These are phyloP conservation scores for Ginglymostoma cirratum DNA, from an alignment of 2,113 vertebrate species.

Conservation along the genomic window DNA sequence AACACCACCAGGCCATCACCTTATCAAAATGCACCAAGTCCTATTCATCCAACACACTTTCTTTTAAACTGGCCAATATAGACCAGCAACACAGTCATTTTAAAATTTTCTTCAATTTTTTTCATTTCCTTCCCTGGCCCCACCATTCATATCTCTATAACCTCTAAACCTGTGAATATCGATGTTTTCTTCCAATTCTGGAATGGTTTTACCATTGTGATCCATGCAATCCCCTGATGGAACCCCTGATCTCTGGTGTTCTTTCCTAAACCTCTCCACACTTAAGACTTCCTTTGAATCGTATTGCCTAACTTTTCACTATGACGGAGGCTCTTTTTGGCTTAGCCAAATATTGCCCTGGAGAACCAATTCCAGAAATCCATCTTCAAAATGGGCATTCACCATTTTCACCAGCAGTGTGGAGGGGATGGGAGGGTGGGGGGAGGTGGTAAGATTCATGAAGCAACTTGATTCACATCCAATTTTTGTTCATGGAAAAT, in stretches of 20 bases:
- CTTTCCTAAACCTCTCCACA: background rate
- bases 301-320: too few relatives aligned
- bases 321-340: too few relatives aligned
- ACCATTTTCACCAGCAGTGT: too few relatives aligned
- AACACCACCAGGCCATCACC: too few relatives aligned
- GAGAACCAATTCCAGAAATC: too few relatives aligned
- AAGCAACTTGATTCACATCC: too few relatives aligned
- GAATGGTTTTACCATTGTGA: background rate
- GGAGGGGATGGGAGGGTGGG: too few relatives aligned
- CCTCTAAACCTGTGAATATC: background rate
- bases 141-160: background rate
- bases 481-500: too few relatives aligned
- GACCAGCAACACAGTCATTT: background rate
- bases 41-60: background rate
- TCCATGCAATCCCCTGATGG: background rate
- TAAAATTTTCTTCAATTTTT: background rate
- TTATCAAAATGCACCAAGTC: background rate
- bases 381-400: too few relatives aligned
- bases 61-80: background rate
- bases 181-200: background rate
- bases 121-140: background rate
- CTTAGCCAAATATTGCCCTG: too few relatives aligned
- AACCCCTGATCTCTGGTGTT: background rate
- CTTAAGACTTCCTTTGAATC: background rate
- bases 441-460: too few relatives aligned